Evolutionary conservation across 2,113 vertebrate species (phyloP), one percentile per base, ranked within the genome.

Genomic region (Cephalopterus ornatus): DNA sequence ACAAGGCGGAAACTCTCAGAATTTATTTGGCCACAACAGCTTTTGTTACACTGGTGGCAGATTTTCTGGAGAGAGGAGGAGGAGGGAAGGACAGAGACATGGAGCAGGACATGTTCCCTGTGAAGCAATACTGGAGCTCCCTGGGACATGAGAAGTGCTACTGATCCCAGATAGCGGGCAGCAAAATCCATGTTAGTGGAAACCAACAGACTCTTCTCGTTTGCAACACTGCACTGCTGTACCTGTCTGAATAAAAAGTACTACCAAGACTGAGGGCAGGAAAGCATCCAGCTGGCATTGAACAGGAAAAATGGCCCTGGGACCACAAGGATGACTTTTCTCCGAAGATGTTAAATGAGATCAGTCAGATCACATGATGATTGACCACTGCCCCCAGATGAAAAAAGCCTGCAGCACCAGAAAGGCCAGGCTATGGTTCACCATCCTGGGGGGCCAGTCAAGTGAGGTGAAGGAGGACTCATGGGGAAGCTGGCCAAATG

Each of bases 321-420:
- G 14, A 14, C 5, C 8, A 58, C 33, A 47, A 33, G 15, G 42
- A 70, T 67, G 32, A 37, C 4, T 89, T 59, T 84, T 58, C 10
- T 53, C 6, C 9, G 4, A 26, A 74, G 41, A 7, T 53, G 7
- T 19, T 62, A 68, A 66, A 32, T 30, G 10, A 62, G 4, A 52
- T 61, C 13, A 23, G 8, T 56, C 32, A 46, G 20, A 59, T 92
- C 67, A 39, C 4, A 33, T 5, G 11, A 21, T 22, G 50, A 66
- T 9, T 0, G 1, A 18, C 56, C 0, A 4, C 50, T 23, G 19
- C 7, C 17, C 46, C 47, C 1, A 10, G 53, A 68, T 18, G 32
- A 66, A 21, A 37, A 58, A 50, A 55, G 4, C 3, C 0, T 2
- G 39, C 39, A 37, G 30, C 32, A 77, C 37, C 20, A 65, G 70